Percentiles rank a stretch among this genome's conserved stretches.
phyloP scores from a whole-genome alignment of 2,113 vertebrate genomes.

The Sorex araneus region DNA sequence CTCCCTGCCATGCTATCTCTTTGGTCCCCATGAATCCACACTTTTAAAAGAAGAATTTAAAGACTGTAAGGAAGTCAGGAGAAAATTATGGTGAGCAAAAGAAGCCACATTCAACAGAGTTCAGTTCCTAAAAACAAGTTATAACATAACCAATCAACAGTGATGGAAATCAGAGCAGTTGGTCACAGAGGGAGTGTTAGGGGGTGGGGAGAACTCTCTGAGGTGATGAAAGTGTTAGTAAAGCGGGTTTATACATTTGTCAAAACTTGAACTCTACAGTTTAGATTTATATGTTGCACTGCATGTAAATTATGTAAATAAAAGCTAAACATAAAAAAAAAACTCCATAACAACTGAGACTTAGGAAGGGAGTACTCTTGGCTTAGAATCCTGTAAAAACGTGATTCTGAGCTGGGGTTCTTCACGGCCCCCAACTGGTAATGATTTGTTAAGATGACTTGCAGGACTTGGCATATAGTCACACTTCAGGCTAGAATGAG shows the following conservation, averaged over 20 bases:
- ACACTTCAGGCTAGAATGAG: background rate
- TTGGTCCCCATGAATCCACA: background rate
- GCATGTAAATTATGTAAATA: background rate
- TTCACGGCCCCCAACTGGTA: background rate
- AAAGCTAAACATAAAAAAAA: slow-evolving; percentile 29
- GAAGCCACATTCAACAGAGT: background rate
- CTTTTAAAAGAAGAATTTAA: background rate
- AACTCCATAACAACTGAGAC: background rate
- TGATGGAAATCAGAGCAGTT: background rate
- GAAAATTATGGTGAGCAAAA: background rate
- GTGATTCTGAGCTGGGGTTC: background rate
- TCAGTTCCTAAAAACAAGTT: background rate
- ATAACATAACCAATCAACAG: slow-evolving; percentile 7
- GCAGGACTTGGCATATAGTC: background rate
- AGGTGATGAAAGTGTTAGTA: background rate
- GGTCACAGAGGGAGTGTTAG: background rate
- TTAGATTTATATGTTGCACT: background rate
- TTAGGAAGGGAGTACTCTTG: background rate
- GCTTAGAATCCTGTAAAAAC: background rate
- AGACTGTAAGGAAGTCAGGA: background rate
- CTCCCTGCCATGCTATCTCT: too few species aligned
- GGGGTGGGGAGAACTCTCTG: background rate
- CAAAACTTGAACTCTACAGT: slow-evolving; percentile 9
- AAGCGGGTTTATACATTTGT: background rate
- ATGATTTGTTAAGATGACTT: background rate